phyloP scores from a whole-genome alignment of 2,888 invertebrate species.

The Gryllus longicercus region DNA sequence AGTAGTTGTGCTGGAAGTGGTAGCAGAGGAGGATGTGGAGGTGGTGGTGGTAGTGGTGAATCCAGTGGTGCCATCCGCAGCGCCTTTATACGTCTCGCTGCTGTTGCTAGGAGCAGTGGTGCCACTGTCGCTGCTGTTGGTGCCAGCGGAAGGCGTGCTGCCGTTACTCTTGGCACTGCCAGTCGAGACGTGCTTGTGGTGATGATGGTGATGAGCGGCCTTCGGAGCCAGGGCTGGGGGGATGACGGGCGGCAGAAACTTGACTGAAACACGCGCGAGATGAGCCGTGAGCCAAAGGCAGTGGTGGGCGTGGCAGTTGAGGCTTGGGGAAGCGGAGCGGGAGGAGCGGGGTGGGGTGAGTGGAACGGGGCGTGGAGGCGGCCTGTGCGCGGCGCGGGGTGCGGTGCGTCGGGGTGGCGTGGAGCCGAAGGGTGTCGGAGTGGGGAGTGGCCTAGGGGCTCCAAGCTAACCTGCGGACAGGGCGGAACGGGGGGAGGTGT shows the following conservation, averaged over 20 bases:
- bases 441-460: too few species aligned
- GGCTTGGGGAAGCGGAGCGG: conserved; percentile 42
- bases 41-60: not conserved
- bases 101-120: too few species aligned
- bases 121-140: too few species aligned
- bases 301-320: not conserved
- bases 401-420: too few species aligned
- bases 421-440: too few species aligned
- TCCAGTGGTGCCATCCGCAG: not conserved
- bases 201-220: not conserved
- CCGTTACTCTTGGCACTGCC: not conserved
- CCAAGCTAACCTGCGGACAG: too few species aligned
- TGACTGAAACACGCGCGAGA: not conserved
- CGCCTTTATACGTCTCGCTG: conserved; percentile 43
- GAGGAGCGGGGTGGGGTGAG: too few species aligned
- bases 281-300: too few species aligned
- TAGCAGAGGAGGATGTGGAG: conserved; percentile 36
- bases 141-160: not conserved
- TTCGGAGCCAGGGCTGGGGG: not conserved
- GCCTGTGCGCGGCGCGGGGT: too few species aligned
- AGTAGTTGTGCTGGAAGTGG: conserved; percentile 39
- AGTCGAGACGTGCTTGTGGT: not conserved
- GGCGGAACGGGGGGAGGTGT: too few species aligned
- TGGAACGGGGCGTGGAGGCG: too few species aligned
- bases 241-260: not conserved